Evolutionary conservation across 2,888 invertebrate species (phyloP), one percentile per base, ranked within the genome.

Genomic region (Punctoribates punctum): DNA sequence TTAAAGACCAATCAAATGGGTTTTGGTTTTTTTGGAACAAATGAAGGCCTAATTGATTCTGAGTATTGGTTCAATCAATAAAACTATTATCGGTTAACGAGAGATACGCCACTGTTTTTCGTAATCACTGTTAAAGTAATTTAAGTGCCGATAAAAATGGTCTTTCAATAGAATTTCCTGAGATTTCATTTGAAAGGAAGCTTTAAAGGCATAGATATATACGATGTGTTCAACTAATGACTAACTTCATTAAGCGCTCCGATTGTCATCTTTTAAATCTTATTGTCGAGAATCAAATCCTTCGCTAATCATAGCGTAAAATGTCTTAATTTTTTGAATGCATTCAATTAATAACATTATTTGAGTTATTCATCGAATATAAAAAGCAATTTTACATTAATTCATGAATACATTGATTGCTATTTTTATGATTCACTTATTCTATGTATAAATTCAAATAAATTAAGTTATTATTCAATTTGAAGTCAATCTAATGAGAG

Each of bases 101-200:
- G 20, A 60, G 60, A 25, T 60, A 34, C 67, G 67, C 34, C 67
- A 67, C 67, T 67, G 67, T 62, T 11, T 62, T 62, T 25, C 11
- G 29, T 67, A 67, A 67, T 67, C 67, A 38, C 6, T 38, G 67
- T 38, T 67, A 67, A 38, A 67, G 13, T 67, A 4, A 29, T 13
- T 13, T 17, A 67, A 67, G 67, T 67, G 67, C 38, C 67, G 67
- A 67, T 67, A 60, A 67, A 57, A 67, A 67, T 67, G n/a, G 67
- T 34, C 29, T n/a, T 67, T 67, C 38, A 67, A 67, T 67, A 67
- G 67, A 38, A 67, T 67, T 67, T 67, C 67, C 67, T 67, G 34
- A 38, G 67, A 67, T 67, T 67, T 34, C 34, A 38, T 67, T 67
- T 38, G 67, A 60, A 67, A 38, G 38, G 38, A 34, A 34, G 38